phyloP scores from a whole-genome alignment of 2,113 vertebrate genomes.

The Tragelaphus scriptus region DNA sequence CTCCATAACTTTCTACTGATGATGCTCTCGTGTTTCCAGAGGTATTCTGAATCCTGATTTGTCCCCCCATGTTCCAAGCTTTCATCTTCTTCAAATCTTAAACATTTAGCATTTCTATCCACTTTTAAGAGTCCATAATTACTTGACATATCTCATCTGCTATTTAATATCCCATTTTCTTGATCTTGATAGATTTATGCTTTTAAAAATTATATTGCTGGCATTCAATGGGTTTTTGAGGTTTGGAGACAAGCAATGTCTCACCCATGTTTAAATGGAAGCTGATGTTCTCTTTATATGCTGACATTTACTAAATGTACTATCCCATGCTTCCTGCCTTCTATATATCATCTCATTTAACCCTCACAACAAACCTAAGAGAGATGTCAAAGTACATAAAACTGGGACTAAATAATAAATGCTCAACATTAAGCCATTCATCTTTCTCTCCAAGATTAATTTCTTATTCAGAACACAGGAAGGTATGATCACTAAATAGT shows the following conservation, averaged over 20 bases:
- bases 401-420: neutral
- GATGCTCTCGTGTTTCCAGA: neutral
- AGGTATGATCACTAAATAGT: neutral
- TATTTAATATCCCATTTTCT: neutral
- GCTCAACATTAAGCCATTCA: neutral
- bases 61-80: neutral
- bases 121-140: neutral
- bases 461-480: constrained; percentile 16
- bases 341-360: neutral
- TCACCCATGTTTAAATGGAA: neutral
- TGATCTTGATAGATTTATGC: neutral
- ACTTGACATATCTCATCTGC: neutral
- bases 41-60: neutral
- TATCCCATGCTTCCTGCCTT: neutral
- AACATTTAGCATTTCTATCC: neutral
- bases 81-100: neutral
- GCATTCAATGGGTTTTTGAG: neutral
- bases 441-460: neutral
- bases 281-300: neutral
- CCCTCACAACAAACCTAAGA: neutral
- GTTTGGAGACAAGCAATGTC: neutral
- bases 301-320: neutral
- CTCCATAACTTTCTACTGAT: neutral
- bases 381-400: neutral
- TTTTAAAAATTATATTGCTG: neutral